Base-by-base conservation (phyloP, 2,797 vertebrate genomes). In the Lates japonicus region DNA sequence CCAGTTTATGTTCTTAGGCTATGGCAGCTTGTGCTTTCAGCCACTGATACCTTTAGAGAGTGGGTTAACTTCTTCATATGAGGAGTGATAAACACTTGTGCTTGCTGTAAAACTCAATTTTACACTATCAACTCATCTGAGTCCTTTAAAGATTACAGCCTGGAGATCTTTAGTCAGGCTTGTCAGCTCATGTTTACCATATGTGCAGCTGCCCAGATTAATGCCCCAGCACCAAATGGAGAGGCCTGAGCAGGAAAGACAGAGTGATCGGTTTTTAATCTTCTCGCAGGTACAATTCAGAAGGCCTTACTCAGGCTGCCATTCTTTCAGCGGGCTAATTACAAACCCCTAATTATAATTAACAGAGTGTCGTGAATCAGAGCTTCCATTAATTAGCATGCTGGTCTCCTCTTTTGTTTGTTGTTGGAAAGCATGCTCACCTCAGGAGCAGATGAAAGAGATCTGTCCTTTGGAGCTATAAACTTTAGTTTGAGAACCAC, bases 281-380 rank as follows among this genome's bases (percentile, higher is more conserved):
- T 90, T 48, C 82, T 91, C 69, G 2, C 87, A 93, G 92, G 93
- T 93, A 90, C 83, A 81, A 90, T 92, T 93, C 88, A 86, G 71
- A 86, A 85, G 78, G 87, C 83, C 89, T 91, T 83, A 83, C 81
- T 48, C 79, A 60, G 74, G 71, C 87, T 92, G 92, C 88, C 91
- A 90, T 90, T 94, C 91, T 93, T 92, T 86, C 85, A 79, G 64
- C 25, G 70, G 76, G 87, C 82, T 91, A 93, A 92, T 94, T 94
- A 94, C 84, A 87, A 89, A 85, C 59, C 74, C 72, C 87, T 94
- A 93, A 95, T 93, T 91, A 92, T 91, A 93, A 94, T 94, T 88
- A 94, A 88, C 82, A 78, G 81, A 79, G 78, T 74, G 90, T 74
- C 78, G 37, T 83, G 90, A 93, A 87, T 87, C 48, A 59, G 85